A percentile compares a stretch with the other conserved stretches of the same genome.
phyloP scores from a whole-genome alignment of 2,797 vertebrate genomes.

The Platalea minor region DNA sequence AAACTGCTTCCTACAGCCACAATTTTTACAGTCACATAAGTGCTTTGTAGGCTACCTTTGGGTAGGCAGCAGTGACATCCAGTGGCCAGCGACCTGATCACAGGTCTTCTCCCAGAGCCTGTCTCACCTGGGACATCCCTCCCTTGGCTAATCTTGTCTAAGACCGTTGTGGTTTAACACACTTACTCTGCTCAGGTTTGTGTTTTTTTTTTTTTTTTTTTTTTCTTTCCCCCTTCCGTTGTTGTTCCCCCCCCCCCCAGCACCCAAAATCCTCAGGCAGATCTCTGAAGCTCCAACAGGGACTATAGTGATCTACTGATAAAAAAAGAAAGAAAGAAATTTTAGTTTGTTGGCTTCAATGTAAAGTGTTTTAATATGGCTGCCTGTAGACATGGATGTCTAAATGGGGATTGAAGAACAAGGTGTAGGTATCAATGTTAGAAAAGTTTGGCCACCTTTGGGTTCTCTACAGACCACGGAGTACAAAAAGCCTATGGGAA shows the following conservation, averaged over 20 bases:
- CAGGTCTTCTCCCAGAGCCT: slow-evolving; percentile 40
- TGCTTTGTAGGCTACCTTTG: slow-evolving; percentile 69
- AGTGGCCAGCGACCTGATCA: slow-evolving; percentile 73
- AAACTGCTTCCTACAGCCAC: slow-evolving; percentile 73
- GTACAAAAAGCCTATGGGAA: neutral
- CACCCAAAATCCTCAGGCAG: neutral
- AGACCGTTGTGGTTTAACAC: neutral
- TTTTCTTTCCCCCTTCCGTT: neutral
- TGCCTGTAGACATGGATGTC: neutral
- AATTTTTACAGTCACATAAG: slow-evolving; percentile 78
- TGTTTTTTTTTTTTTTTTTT: too few relatives aligned
- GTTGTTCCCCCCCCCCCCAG: accelerated
- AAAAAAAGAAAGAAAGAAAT: neutral
- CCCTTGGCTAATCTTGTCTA: neutral
- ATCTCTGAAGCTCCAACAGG: neutral
- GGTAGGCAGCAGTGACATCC: slow-evolving; percentile 78
- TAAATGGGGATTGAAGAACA: neutral
- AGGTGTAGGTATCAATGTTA: neutral
- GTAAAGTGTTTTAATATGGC: neutral
- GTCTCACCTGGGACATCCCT: neutral
- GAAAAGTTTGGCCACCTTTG: neutral
- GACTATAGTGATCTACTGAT: neutral
- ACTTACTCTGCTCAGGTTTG: neutral
- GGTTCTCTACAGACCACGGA: neutral
- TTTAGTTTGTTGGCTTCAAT: neutral